Base-by-base conservation (phyloP, 2,888 invertebrate species). In the Sceliomorpha sp. region DNA sequence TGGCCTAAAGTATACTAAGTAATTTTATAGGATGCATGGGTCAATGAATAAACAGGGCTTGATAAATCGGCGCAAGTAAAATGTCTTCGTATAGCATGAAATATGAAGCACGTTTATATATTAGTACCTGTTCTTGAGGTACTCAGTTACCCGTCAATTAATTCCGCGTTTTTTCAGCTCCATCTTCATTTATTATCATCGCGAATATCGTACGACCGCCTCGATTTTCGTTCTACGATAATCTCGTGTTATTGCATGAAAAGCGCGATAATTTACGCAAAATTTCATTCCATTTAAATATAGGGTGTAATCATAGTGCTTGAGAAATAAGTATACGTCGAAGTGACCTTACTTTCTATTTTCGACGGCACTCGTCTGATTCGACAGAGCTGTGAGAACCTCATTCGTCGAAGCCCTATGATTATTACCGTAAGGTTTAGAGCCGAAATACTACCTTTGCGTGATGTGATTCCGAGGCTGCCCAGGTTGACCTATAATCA, bases 381-480 rank as follows among this genome's bases (percentile, higher is more conserved):
- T 63, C 24, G 40, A 37, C 31, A 29, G 42, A 48, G 9, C 47
- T 63, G 55, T 50, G 56, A 56, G 63, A 63, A 63, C 56, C 44
- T 50, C 44, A 31, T 56, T 34, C 34, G 39, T 40, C 50, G 20
- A 42, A 44, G 27, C 60, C 63, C 63, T 63, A 50, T 63, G 63
- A 63, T 63, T 63, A 63, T 56, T 56, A 44, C 34, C 37, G 20
- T 31, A 50, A 63, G 48, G 42, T 55, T 50, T 36, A 42, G 20
- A 56, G 55, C 40, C 45, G 31, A 63, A 63, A 63, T 55, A 55
- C 63, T 63, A 47, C 63, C 55, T 63, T 62, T 14, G 47, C 47
- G 39, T 40, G 48, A 40, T 37, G 17, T 37, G 17, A 20, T n/a
- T 44, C 32, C 27, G 42, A 55, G 47, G 27, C 50, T 45, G 55